These are phyloP conservation scores for Noctuana brunneofusca DNA, from an alignment of 2,888 invertebrate species.

Conservation along the genomic window DNA sequence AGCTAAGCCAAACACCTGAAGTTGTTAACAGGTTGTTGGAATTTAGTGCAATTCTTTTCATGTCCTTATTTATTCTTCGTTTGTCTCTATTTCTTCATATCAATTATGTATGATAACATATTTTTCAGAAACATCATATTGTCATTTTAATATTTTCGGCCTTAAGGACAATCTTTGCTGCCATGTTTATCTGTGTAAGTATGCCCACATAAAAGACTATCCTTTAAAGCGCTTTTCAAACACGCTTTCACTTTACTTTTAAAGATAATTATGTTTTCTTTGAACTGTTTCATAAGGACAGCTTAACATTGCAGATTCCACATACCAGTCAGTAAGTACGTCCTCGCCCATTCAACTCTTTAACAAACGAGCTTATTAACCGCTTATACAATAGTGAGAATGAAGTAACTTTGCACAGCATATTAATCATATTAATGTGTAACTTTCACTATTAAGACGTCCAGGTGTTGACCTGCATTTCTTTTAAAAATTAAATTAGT, in stretches of 20 bases:
- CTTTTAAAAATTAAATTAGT: not conserved
- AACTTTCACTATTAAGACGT: slow-evolving; percentile 24
- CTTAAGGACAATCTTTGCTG: not conserved
- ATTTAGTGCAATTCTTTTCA: not conserved
- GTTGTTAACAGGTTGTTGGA: slow-evolving; percentile 14
- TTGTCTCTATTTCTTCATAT: not conserved
- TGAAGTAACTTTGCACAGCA: slow-evolving; percentile 28
- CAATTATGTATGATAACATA: not conserved
- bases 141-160: no score
- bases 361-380: slow-evolving; percentile 35
- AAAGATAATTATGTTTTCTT: slow-evolving; percentile 4
- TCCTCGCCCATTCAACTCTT: slow-evolving; percentile 20
- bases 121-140: no score
- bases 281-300: slow-evolving; percentile 9
- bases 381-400: slow-evolving; percentile 30
- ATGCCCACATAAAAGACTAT: not conserved
- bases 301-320: slow-evolving; percentile 20
- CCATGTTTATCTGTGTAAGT: not conserved
- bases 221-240: not conserved
- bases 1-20: slow-evolving; percentile 33
- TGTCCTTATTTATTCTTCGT: not conserved
- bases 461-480: slow-evolving; percentile 26
- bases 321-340: not conserved
- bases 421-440: slow-evolving; percentile 31
- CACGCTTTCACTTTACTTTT: slow-evolving; percentile 18